Conservation (phyloP, 2,113 vertebrate genomes). For the Sarotherodon lohbergeri region DNA sequence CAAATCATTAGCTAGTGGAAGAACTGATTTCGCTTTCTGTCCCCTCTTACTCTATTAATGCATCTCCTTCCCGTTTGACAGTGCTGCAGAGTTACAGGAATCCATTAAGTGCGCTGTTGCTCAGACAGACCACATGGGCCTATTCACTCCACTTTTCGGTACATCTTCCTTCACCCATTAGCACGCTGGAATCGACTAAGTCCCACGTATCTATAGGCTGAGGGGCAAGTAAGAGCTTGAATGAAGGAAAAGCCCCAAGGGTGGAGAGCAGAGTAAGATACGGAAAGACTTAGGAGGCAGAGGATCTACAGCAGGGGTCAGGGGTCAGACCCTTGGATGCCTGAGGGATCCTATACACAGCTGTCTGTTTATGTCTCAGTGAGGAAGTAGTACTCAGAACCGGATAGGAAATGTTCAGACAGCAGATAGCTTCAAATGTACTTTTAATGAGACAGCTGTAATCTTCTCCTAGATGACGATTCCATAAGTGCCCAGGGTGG, state of each 20-base stretch:
- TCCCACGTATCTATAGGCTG: conserved; percentile 19
- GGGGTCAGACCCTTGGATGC: conserved; percentile 36
- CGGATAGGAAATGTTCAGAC: conserved; percentile 16
- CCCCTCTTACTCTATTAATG: conserved; percentile 26
- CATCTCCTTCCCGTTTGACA: conserved; percentile 32
- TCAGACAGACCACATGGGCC: background rate
- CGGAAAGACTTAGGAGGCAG: background rate
- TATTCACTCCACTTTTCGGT: conserved; percentile 5
- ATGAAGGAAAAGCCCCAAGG: conserved; percentile 13
- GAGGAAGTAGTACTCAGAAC: conserved; percentile 24
- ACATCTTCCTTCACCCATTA: conserved; percentile 15
- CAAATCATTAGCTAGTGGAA: conserved; percentile 48
- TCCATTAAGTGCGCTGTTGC: conserved; percentile 43
- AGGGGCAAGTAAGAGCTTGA: conserved; percentile 41
- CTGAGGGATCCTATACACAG: conserved; percentile 24
- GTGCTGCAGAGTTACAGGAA: conserved; percentile 9
- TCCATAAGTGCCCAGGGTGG: conserved; percentile 49
- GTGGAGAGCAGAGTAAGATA: background rate
- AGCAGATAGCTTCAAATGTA: conserved; percentile 50
- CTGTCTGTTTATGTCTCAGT: conserved; percentile 34
- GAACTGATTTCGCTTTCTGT: conserved; percentile 25
- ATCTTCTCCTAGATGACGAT: conserved; percentile 32
- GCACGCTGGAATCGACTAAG: background rate
- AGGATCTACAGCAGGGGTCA: conserved; percentile 45
- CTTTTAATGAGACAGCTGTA: conserved; percentile 65